Evolutionary conservation across 2,797 vertebrate genomes (phyloP).

Genomic region (Orientallactaga sibirica): DNA sequence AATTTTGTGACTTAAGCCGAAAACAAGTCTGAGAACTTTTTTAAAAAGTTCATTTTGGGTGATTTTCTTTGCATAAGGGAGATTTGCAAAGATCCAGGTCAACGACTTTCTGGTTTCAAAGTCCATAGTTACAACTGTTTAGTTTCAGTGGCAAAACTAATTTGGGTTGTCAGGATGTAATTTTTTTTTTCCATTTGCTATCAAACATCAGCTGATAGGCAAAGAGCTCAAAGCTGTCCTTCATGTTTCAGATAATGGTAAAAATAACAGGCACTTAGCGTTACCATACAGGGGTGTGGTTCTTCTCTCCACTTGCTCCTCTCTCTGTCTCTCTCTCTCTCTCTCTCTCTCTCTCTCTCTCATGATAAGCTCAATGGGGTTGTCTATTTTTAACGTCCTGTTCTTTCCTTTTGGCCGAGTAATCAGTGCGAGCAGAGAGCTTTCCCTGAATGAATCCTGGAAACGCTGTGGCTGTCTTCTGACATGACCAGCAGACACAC

Average conservation of each 20-base stretch:
- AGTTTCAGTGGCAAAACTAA: conserved; percentile 35
- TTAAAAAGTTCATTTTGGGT: neutral
- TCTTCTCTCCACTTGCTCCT: conserved; percentile 67
- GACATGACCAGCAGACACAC: conserved; percentile 71
- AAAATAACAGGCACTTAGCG: conserved; percentile 85
- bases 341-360: conserved; percentile 70
- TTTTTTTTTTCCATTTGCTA: conserved; percentile 78
- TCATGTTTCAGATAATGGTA: conserved; percentile 85
- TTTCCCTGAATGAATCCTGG: conserved; percentile 86
- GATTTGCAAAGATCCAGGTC: conserved; percentile 42
- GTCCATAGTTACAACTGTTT: neutral
- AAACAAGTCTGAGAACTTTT: conserved; percentile 58
- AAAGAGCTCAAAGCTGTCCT: conserved; percentile 75
- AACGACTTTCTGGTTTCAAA: conserved; percentile 63
- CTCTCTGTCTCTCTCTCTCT: conserved; percentile 77
- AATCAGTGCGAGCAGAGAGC: conserved; percentile 87
- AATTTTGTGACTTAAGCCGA: conserved; percentile 45
- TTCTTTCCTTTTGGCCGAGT: conserved; percentile 90
- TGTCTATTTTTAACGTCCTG: conserved; percentile 94
- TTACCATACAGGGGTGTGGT: conserved; percentile 92
- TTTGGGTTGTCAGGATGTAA: conserved; percentile 74
- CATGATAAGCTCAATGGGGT: conserved; percentile 92
- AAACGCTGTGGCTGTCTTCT: conserved; percentile 73
- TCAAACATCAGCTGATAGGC: conserved; percentile 80
- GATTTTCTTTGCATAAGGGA: conserved; percentile 29